Conservation (phyloP, 1,140 invertebrate species). For the Caenorhabditis latens region DNA sequence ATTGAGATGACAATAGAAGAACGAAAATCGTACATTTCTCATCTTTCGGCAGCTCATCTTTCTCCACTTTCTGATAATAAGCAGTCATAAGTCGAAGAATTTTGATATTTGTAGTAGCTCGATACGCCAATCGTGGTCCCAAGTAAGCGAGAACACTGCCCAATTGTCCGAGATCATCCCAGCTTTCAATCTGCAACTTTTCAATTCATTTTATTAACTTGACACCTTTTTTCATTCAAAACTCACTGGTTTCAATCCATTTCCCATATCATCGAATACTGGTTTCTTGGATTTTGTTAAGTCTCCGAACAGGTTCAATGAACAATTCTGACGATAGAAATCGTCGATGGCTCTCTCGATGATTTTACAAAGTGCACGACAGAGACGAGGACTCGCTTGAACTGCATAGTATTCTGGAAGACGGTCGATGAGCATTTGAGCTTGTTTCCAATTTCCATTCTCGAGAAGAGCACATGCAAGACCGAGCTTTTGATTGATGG, state of each 20-base stretch:
- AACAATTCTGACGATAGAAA: constrained; percentile 85
- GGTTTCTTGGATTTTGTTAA: constrained; percentile 6
- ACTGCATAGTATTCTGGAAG: constrained; percentile 87
- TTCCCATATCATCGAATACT: constrained; percentile 64
- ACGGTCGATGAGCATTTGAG: constrained; percentile 84
- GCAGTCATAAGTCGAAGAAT: constrained; percentile 85
- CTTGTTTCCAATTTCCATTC: constrained; percentile 91
- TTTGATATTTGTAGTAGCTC: constrained; percentile 78
- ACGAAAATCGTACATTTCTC: constrained; percentile 33
- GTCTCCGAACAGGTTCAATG: constrained; percentile 50
- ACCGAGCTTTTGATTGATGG: constrained; percentile 91
- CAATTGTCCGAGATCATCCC: constrained; percentile 80
- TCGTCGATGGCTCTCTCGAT: constrained; percentile 89
- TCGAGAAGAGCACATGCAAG: constrained; percentile 89
- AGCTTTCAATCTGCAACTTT: neutral
- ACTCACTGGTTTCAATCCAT: constrained; percentile 33
- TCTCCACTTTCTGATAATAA: constrained; percentile 80
- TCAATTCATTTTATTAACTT: neutral
- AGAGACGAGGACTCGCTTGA: constrained; percentile 83
- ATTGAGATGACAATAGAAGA: neutral
- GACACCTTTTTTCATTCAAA: neutral
- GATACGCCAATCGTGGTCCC: constrained; percentile 88
- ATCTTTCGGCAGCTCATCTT: constrained; percentile 29
- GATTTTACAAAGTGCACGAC: constrained; percentile 85
- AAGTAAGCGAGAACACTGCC: constrained; percentile 89